Evolutionary conservation across 2,797 vertebrate species (phyloP), one percentile per base, ranked within the genome.

Genomic region (Typhlichthys eigenmanni): DNA sequence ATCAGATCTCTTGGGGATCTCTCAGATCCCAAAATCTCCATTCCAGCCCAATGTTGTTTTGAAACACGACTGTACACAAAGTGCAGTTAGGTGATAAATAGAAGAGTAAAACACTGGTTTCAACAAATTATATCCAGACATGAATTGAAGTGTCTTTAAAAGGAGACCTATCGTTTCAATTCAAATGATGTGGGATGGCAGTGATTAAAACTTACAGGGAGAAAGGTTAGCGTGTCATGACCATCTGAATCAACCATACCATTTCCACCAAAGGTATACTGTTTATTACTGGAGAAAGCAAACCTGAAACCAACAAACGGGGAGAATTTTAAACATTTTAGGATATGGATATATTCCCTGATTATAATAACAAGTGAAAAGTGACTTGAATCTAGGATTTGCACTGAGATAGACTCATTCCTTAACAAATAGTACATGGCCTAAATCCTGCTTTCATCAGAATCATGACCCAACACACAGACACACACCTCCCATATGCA

Each of bases 401-500:
- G 52, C 50, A 61, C 55, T 38, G 53, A 1, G 24, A 29, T 29
- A 29, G 24, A 9, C 34, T 38, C 34, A 38, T 38, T 6, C 34
- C 34, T 38, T 38, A 38, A 54, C 6, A 54, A 48, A 10, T 17
- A 16, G 50, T 51, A 58, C 45, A 64, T 55, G 54, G 60, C 60
- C 56, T 8, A 49, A 58, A 56, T 70, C 66, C 49, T 49, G 65
- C 16, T 32, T 66, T 55, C 12, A n/a, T 16, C 54, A 55, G 11
- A 12, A 17, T 45, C 69, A 64, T 54, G 64, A 58, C 56, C 70
- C 61, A 66, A 66, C 66, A 47, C 51, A 46, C 51, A 66, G 11
- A 38, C 57, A 59, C 10, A 55, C 46, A 64, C 71, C 66, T 87
- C 64, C 16, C 65, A 54, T 52, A 77, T 56, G 66, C 62, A 79